Base-by-base conservation (phyloP, 2,797 vertebrate genomes). In the Nyctibius grandis region DNA sequence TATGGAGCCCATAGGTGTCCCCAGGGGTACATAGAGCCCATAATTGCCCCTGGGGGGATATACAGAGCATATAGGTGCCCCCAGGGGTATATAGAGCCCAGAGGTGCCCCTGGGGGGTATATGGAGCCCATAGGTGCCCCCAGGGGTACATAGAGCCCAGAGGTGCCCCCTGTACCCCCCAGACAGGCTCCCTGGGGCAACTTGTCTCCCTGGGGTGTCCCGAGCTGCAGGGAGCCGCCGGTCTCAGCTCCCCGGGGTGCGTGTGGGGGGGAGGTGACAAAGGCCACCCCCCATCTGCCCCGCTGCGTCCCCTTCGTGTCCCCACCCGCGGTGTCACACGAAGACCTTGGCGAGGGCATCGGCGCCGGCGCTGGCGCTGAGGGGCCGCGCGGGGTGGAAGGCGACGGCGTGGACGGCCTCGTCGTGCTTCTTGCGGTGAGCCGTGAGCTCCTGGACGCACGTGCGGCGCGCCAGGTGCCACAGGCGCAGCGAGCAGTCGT, bases 271-370 rank as follows among this genome's bases (percentile, higher is more conserved):
- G 45, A 17, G 50, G 68, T 54, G 50, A 33, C 50, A 26, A 72
- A 42, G 17, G 48, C 36, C 48, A 31, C 36, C 19, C 17, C 28
- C 17, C 6, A n/a, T n/a, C n/a, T n/a, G n/a, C n/a, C n/a, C n/a
- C n/a, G n/a, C n/a, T n/a, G n/a, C n/a, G n/a, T n/a, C n/a, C n/a
- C n/a, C n/a, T n/a, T n/a, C n/a, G n/a, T n/a, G n/a, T n/a, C n/a
- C n/a, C n/a, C n/a, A n/a, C n/a, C n/a, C n/a, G n/a, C 38, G 19
- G 29, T 2, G 65, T 31, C 82, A 79, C 11, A 99, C 98, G 67
- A 99, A 99, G 97, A 99, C 99, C 98, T 99, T 99, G 97, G 99
- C 99, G 42, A 99, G 98, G 95, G 98, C 99, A 3, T 99, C 99
- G 9, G 99, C 98, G 11, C 99, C 99, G 0, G 98, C 99, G 12